phyloP scores from a whole-genome alignment of 2,797 vertebrate genomes.

The Cynopterus sphinx region DNA sequence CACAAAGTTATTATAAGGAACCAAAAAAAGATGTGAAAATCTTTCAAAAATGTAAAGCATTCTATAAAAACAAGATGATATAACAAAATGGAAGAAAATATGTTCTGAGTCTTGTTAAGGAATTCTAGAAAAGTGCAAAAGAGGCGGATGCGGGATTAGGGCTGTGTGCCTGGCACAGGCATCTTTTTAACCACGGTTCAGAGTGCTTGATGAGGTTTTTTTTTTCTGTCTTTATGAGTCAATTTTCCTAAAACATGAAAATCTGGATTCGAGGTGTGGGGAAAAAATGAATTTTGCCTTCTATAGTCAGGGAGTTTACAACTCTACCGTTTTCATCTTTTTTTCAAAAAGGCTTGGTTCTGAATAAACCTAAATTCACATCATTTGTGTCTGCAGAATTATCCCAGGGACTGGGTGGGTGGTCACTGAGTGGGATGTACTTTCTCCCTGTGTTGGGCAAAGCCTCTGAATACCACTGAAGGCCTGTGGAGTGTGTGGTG shows the following conservation, averaged over 20 bases:
- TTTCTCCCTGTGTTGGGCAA: not conserved
- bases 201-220: not conserved
- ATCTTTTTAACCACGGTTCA: not conserved
- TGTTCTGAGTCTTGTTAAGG: not conserved
- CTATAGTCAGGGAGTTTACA: not conserved
- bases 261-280: not conserved
- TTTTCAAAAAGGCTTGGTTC: not conserved
- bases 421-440: too few relatives aligned
- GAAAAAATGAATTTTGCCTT: not conserved
- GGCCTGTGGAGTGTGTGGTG: accelerated
- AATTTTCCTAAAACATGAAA: not conserved
- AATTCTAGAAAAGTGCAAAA: not conserved
- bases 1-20: not conserved
- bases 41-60: slow-evolving; percentile 15
- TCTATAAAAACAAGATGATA: not conserved
- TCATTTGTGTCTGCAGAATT: not conserved
- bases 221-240: not conserved
- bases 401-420: not conserved
- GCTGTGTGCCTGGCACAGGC: not conserved
- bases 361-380: not conserved
- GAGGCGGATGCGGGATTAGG: not conserved
- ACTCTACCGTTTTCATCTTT: not conserved
- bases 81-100: not conserved
- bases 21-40: not conserved
- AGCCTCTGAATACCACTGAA: not conserved